Evolutionary conservation across 2,797 vertebrate species (phyloP), one percentile per base, ranked within the genome.

Genomic region (Darevskia nairensis): DNA sequence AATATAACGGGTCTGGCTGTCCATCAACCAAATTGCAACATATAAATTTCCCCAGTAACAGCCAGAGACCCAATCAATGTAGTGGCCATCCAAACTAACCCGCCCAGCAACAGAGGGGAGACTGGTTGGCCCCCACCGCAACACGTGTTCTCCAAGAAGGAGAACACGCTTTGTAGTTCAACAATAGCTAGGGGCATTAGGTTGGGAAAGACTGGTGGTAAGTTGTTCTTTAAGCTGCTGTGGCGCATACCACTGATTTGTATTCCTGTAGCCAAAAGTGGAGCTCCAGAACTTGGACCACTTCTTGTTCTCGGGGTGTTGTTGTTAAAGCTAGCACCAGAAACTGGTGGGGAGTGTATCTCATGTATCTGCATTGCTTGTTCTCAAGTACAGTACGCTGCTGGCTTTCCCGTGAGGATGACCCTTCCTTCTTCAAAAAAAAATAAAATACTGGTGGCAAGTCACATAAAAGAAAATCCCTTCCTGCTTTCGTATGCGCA

Each of bases 401-500:
- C 80, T 86, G 75, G 50, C 61, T 93, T 94, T 88, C 89, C 79
- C 72, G 13, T 41, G 89, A 92, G 90, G 39, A 84, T 89, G 79
- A 90, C 90, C 86, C 1, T 55, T 55, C 50, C 50, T 55, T 55
- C 50, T 55, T 55, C 50, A 50, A 44, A 44, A 41, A 41, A 41
- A 41, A 41, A 39, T 3, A 39, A 6, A 41, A 41, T 3, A 39
- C 2, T 19, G 39, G 91, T 27, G 17, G 83, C 71, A 85, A 68
- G 90, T 93, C 80, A 68, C 78, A 23, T 82, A 35, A 92, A 69
- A 92, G 87, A 90, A 91, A 94, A 90, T 82, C 76, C 59, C 75
- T 91, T 71, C 80, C 88, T 93, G n/a, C 71, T 91, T 92, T 88
- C 94, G 69, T 89, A 91, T 92, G 87, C 84, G 41, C 3, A 8